These are phyloP conservation scores for Pogonocherus hispidulus DNA, from an alignment of 2,888 invertebrate species.

Conservation along the genomic window DNA sequence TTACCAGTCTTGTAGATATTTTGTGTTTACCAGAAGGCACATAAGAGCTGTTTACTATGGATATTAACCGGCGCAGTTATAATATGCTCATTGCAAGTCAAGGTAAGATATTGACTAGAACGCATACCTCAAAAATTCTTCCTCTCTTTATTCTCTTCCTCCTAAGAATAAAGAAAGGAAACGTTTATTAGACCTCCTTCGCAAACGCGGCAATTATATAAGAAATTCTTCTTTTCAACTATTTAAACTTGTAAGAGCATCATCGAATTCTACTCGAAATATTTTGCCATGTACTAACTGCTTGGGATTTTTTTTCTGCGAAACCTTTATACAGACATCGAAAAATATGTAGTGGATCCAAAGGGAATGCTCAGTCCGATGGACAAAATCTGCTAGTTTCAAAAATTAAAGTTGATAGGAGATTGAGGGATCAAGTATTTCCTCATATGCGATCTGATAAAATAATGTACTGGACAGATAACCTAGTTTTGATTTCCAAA, in stretches of 20 bases:
- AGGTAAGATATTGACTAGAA: no score
- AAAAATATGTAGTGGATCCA: not conserved
- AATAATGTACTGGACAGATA: no score
- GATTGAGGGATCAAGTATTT: constrained; percentile 29
- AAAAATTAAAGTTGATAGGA: not conserved
- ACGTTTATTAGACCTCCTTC: not conserved
- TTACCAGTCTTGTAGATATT: no score
- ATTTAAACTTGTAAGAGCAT: constrained; percentile 19
- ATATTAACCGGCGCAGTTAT: no score
- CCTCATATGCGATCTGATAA: constrained; percentile 34
- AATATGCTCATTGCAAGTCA: no score
- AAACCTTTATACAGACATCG: constrained; percentile 17
- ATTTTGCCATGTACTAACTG: constrained; percentile 10
- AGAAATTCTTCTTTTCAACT: constrained; percentile 2
- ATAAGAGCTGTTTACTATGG: no score
- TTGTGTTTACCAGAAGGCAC: no score
- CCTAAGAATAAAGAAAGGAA: constrained; percentile 15
- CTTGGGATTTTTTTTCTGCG: constrained; percentile 14
- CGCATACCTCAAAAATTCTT: no score
- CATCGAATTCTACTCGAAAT: not conserved
- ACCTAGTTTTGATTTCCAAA: no score
- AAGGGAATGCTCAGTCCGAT: not conserved
- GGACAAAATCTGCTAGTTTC: not conserved
- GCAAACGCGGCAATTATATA: constrained; percentile 26
- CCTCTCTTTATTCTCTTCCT: not conserved